Base-by-base conservation (phyloP, 92 coral and sea anemone species). In the Siderastrea radians region DNA sequence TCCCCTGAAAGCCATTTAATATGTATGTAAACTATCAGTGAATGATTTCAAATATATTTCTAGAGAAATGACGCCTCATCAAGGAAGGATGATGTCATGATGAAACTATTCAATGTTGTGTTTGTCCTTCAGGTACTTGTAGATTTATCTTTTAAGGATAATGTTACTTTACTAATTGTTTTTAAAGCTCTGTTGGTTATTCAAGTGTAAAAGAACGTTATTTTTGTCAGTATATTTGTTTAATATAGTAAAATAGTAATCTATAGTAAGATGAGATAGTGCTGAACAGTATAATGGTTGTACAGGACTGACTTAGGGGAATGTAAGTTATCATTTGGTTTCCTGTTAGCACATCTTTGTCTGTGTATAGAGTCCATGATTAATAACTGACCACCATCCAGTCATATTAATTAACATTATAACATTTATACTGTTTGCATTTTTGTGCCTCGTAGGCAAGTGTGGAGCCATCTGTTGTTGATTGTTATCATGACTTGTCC, bases 51-150 rank as follows among this genome's bases (percentile, higher is more conserved):
- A 49, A 9, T 68, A 19, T 74, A 13, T 52, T 13, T 84, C 50
- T 75, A 95, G 96, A 92, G 94, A 79, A 90, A 80, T 81, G 99
- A 95, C 15, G 73, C 81, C 51, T 78, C 85, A 8, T 90, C 72
- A 17, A 88, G 92, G 57, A 93, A 90, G 48, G 98, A 94, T 50
- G 94, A 95, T 66, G 96, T 95, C 10, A 97, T 91, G 95, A 93
- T 97, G 91, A 95, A 97, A 79, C 98, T 97, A 13, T 97, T 97
- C 89, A 97, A 95, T 79, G 93, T 95, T 78, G 99, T 97, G 6
- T 97, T 97, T 96, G 98, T 92, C 5, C 87, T 97, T 6, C 96
- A 97, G 99, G 77, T 77, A 55, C 19, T 12, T 68, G 63, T 43
- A 2, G 12, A 8, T 19, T 49, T 38, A 38, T n/a, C 45, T 15